Conservation (phyloP, 2,888 invertebrate species). For the Zele albiditarsus region DNA sequence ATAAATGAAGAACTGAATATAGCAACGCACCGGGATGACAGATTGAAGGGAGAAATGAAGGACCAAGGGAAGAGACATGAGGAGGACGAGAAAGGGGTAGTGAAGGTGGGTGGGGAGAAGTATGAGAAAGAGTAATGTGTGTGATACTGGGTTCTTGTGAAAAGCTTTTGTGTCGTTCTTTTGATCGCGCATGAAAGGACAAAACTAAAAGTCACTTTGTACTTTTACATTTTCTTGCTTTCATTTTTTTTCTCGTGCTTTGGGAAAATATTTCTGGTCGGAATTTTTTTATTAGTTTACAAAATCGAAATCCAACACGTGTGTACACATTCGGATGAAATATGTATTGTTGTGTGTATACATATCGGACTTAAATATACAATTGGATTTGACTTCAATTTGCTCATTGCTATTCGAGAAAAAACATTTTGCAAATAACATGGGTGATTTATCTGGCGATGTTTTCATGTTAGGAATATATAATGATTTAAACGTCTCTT, state of each 20-base stretch:
- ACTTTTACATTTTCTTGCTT: neutral
- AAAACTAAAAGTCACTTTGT: conserved; percentile 4
- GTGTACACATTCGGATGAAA: neutral
- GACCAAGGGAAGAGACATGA: neutral
- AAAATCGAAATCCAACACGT: neutral
- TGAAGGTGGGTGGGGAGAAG: neutral
- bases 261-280: neutral
- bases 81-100: neutral
- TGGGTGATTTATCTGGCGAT: neutral
- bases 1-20: neutral
- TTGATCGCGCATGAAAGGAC: neutral
- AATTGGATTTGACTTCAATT: too few relatives aligned
- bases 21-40: neutral
- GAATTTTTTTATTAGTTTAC: neutral
- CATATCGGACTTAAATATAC: neutral
- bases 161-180: neutral
- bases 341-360: neutral
- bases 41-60: neutral
- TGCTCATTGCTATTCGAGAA: neutral
- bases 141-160: neutral
- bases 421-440: neutral
- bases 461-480: neutral
- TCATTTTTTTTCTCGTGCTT: neutral
- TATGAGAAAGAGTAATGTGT: neutral
- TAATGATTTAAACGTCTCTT: conserved; percentile 10